Evolutionary conservation across 35 echinoderm and acorn worm species (phyloP), one percentile per base, ranked within the genome.

Genomic region (Heliocidaris erythrogramma): DNA sequence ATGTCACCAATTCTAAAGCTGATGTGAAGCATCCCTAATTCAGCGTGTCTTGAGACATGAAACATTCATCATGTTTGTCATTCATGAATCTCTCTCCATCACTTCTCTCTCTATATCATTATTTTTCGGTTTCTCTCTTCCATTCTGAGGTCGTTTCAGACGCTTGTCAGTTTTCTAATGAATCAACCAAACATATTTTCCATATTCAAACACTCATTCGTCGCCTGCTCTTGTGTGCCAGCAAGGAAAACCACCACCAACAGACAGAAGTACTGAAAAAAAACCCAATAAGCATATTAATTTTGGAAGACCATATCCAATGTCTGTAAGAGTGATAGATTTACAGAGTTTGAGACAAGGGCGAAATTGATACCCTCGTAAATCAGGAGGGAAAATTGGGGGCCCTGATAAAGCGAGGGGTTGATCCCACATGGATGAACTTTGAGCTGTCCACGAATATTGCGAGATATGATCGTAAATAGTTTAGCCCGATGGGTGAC

Each of bases 321-420:
- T 78, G 65, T 78, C 65, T 78, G 65, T 24, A 3, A 78, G 65
- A 78, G 65, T 78, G 65, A 78, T 78, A 78, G 65, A 78, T 78
- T 78, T 78, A 78, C 65, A 27, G 65, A 78, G 18, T 78, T 60
- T 78, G 65, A 78, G 65, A 78, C 65, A 78, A 29, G 65, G 65
- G 65, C 27, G 65, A 24, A 78, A 78, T 78, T 21, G 65, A 78
- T 78, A 78, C 65, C 18, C 65, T 78, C 65, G 65, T 78, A 78
- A 78, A 78, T 78, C 65, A 78, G 65, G 65, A 78, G 65, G 27
- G 65, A 78, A 78, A 78, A 78, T 78, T 78, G 65, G 27, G 60
- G 65, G 65, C 27, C 65, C 65, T 89, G 18, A 89, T 89, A 48
- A 89, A 42, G 30, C 31, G 32, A 24, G 13, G 17, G 30, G 16